phyloP scores from a whole-genome alignment of 2,113 vertebrate species.

The Stictonetta naevosa region DNA sequence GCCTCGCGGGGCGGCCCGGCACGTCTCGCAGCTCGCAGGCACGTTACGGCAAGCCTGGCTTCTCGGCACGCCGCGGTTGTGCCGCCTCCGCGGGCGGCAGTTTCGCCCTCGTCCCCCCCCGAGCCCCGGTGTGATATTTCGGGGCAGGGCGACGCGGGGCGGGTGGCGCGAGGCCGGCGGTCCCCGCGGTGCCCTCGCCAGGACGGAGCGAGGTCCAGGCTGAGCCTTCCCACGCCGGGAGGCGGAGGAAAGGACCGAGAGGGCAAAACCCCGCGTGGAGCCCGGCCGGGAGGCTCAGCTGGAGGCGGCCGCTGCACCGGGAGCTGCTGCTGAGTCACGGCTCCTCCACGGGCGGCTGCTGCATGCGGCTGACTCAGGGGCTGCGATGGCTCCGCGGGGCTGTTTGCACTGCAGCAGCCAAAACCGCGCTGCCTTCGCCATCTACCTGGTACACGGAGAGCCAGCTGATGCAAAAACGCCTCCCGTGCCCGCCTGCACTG shows the following conservation, averaged over 20 bases:
- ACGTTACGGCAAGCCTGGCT: neutral
- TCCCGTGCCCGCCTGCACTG: neutral
- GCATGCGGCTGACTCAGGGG: neutral
- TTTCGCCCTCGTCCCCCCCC: neutral
- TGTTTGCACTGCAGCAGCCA: neutral
- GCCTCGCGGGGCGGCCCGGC: neutral
- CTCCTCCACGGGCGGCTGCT: neutral
- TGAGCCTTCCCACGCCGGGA: neutral
- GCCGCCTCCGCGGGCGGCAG: neutral
- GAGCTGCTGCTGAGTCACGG: conserved; percentile 45
- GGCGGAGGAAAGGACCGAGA: neutral
- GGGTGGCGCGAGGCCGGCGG: neutral
- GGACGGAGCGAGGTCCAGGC: neutral
- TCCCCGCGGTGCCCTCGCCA: accelerated
- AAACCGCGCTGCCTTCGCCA: accelerated
- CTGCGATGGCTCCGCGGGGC: neutral
- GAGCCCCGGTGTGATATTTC: neutral
- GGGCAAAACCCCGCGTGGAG: neutral
- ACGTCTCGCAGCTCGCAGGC: neutral
- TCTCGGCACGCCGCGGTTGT: neutral
- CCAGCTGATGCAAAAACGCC: accelerated
- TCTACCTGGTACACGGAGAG: accelerated
- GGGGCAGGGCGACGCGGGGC: neutral
- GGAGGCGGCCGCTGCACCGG: neutral
- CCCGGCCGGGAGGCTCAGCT: neutral